Conservation (phyloP, 2,113 vertebrate genomes). For the Guaruba guarouba region DNA sequence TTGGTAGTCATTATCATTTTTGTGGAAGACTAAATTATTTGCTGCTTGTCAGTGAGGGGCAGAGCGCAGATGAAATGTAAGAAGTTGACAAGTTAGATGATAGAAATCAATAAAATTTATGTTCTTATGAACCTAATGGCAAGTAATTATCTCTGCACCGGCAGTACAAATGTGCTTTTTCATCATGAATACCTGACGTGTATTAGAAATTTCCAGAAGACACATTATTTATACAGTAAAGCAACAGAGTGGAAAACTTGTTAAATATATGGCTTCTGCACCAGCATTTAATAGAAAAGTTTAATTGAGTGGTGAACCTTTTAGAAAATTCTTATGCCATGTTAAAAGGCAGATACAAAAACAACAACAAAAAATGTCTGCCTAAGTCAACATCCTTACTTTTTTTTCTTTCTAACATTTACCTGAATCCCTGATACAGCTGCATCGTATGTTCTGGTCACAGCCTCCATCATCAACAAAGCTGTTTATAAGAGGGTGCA, state of each 20-base stretch:
- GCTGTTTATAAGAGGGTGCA: background rate
- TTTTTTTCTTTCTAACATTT: background rate
- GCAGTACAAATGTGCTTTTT: constrained; percentile 77
- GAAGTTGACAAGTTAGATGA: constrained; percentile 70
- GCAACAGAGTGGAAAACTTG: constrained; percentile 55
- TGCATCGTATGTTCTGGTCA: background rate
- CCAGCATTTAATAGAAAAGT: constrained; percentile 63
- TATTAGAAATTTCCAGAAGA: constrained; percentile 75
- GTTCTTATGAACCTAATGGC: constrained; percentile 73
- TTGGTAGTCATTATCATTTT: constrained; percentile 71
- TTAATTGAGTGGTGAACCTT: constrained; percentile 70
- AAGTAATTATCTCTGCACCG: constrained; percentile 79
- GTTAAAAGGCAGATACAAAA: constrained; percentile 47
- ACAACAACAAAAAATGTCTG: background rate
- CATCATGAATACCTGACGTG: constrained; percentile 70
- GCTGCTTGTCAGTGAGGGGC: constrained; percentile 68
- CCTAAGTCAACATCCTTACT: background rate
- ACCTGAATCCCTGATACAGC: background rate
- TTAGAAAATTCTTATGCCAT: constrained; percentile 35
- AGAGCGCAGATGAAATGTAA: constrained; percentile 64
- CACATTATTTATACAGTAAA: constrained; percentile 70
- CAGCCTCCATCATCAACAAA: background rate
- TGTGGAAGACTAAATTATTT: constrained; percentile 70
- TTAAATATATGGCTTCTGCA: constrained; percentile 58
- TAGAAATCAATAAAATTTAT: constrained; percentile 78